Evolutionary conservation across 2,888 invertebrate species (phyloP).

Genomic region (Pollenia labialis): DNA sequence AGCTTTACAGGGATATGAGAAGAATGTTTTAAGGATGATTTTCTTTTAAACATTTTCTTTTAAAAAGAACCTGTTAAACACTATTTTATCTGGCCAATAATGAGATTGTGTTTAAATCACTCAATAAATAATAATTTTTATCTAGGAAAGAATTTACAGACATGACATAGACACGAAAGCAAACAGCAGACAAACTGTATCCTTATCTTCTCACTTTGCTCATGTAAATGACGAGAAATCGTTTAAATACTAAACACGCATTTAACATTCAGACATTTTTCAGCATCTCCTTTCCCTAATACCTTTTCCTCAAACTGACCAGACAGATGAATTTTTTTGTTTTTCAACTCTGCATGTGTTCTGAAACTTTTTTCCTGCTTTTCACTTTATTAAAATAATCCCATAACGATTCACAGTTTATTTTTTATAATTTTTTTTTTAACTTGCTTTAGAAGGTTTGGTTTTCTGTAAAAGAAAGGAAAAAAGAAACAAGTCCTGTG

Average conservation of each 20-base stretch:
- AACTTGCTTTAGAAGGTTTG: neutral
- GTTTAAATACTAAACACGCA: conserved; percentile 41
- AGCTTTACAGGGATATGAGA: neutral
- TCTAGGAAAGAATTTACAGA: neutral
- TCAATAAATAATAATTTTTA: conserved; percentile 61
- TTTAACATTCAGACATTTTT: neutral
- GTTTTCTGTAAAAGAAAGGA: neutral
- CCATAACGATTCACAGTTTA: neutral
- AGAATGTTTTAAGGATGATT: conserved; percentile 17
- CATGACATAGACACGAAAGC: neutral
- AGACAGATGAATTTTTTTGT: conserved; percentile 16
- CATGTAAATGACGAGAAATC: conserved; percentile 38
- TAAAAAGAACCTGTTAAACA: conserved; percentile 30
- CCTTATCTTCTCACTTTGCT: neutral
- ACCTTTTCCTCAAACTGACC: neutral
- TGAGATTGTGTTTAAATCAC: conserved; percentile 42
- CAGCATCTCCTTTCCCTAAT: neutral
- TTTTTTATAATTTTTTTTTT: neutral
- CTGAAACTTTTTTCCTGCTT: neutral
- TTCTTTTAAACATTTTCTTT: conserved; percentile 2
- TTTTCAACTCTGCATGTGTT: neutral
- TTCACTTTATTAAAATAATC: conserved; percentile 43
- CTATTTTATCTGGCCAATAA: conserved; percentile 51
- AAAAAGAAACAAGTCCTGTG: conserved; percentile 41
- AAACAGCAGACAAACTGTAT: conserved; percentile 6